Evolutionary conservation across 2,113 vertebrate species (phyloP).

Genomic region (Suncus etruscus): DNA sequence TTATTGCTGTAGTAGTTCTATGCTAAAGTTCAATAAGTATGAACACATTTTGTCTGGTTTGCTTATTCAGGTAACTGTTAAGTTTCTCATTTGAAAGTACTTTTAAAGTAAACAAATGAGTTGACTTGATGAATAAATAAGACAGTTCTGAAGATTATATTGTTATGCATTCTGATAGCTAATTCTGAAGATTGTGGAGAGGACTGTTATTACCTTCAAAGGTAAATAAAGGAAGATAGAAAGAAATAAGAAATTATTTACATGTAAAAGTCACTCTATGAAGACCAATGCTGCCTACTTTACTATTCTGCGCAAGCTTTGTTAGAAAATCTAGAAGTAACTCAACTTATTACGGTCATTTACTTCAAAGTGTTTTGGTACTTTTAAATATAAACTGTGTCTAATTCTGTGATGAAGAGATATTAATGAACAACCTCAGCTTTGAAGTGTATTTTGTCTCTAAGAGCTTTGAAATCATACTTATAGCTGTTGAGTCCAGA

Average conservation of each 20-base stretch:
- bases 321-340: conserved; percentile 45
- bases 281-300: not conserved
- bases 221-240: not conserved
- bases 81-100: not conserved
- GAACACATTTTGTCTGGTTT: conserved; percentile 38
- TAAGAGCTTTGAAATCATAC: conserved; percentile 59
- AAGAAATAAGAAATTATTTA: conserved; percentile 29
- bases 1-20: not conserved
- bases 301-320: not conserved
- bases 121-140: not conserved
- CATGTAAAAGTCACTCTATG: conserved; percentile 1
- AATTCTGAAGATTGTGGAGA: conserved; percentile 13
- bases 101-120: not conserved
- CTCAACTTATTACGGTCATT: conserved; percentile 15
- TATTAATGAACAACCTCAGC: conserved; percentile 61
- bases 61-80: conserved; percentile 9
- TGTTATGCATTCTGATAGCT: not conserved
- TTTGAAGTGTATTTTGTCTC: conserved; percentile 51
- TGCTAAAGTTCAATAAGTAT: conserved; percentile 8
- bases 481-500: conserved; percentile 67
- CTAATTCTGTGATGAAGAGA: conserved; percentile 64
- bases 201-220: not conserved
- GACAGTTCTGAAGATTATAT: conserved; percentile 18
- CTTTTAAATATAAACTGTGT: conserved; percentile 60
- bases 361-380: conserved; percentile 45